Conservation (phyloP, 2,797 vertebrate species). For the Crocodylus rhombifer region DNA sequence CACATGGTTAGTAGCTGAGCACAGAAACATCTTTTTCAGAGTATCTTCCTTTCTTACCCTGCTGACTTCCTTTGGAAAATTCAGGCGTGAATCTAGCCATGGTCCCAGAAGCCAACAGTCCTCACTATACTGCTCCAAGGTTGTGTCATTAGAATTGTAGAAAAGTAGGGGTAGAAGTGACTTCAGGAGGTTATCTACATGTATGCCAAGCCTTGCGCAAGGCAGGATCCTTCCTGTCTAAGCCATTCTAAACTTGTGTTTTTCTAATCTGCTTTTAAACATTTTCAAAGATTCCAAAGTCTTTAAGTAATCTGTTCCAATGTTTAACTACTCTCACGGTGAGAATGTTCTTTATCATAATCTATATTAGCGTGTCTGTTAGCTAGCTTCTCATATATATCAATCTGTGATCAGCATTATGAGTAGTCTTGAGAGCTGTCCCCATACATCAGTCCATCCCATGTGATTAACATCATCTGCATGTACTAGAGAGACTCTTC, state of each 20-base stretch:
- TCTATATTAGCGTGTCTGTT: no score
- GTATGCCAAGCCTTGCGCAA: no score
- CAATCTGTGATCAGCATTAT: not conserved
- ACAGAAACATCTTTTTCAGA: not conserved
- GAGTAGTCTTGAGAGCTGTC: not conserved
- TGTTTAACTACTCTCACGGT: no score
- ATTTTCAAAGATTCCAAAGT: no score
- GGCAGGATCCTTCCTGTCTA: no score
- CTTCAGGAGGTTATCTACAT: no score
- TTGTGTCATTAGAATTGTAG: not conserved
- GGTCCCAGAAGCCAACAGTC: not conserved
- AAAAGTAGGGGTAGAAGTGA: no score
- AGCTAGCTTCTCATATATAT: no score
- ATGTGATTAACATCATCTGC: not conserved
- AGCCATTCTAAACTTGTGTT: no score
- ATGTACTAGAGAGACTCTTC: not conserved
- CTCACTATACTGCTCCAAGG: not conserved
- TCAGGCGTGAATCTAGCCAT: not conserved
- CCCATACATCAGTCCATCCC: not conserved
- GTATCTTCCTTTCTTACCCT: not conserved
- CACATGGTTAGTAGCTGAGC: slow-evolving; percentile 72
- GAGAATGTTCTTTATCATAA: no score
- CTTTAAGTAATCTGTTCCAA: no score
- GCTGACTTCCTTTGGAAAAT: not conserved
- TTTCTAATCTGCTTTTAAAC: no score